Evolutionary conservation across 64 coral and sea anemone genomes (phyloP), one percentile per base, ranked within the genome.

Genomic region (Pocillopora verrucosa): DNA sequence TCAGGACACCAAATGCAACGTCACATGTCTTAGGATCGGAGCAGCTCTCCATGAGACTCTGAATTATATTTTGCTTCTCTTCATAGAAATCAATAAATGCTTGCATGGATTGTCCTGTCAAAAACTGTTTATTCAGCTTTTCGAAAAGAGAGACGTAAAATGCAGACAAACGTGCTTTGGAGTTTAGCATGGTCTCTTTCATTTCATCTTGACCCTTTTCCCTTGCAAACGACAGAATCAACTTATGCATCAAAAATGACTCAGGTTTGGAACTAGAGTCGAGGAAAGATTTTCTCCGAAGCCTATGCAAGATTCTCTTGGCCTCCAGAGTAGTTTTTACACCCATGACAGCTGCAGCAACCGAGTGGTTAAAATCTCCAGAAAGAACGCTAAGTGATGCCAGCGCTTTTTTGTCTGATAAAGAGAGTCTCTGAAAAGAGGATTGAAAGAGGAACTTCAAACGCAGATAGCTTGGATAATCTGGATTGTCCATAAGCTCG

Each of bases 241-340:
- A 56, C 9, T 56, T 81, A 17, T 90, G 88, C 59, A 90, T 82
- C 34, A 5, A 45, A 24, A 74, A 90, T 73, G n/a, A n/a, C n/a
- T n/a, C n/a, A n/a, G n/a, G n/a, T n/a, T n/a, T n/a, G n/a, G n/a
- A n/a, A n/a, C n/a, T n/a, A n/a, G n/a, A n/a, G n/a, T n/a, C n/a
- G n/a, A n/a, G n/a, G n/a, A n/a, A n/a, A n/a, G n/a, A n/a, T n/a
- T n/a, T n/a, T n/a, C n/a, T n/a, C n/a, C n/a, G n/a, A n/a, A n/a
- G n/a, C n/a, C n/a, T n/a, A n/a, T n/a, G n/a, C n/a, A n/a, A n/a
- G n/a, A n/a, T n/a, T n/a, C n/a, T n/a, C n/a, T n/a, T n/a, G n/a
- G n/a, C n/a, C n/a, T n/a, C n/a, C n/a, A n/a, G n/a, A n/a, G n/a
- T n/a, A n/a, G n/a, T n/a, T n/a, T n/a, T n/a, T n/a, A n/a, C n/a